These are phyloP conservation scores for Spongia lamella DNA, from an alignment of 37 sponge, comb jelly and placozoan genomes.

Conservation along the genomic window DNA sequence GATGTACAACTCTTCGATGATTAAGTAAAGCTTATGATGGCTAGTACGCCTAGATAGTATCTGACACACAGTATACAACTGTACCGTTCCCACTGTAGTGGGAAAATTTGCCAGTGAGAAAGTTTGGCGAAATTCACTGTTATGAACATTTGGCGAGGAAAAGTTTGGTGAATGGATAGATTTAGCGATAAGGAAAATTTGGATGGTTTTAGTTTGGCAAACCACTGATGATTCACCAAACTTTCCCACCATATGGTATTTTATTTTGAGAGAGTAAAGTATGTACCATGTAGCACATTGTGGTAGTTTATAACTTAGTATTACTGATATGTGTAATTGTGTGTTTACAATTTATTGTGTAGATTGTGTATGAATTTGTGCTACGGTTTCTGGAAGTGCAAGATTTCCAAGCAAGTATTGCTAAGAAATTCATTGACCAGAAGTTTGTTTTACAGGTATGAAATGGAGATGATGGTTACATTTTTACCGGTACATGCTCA, in stretches of 20 bases:
- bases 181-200: too few relatives aligned
- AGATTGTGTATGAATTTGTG: constrained; percentile 93
- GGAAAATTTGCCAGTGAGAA: background rate
- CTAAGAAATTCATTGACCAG: constrained; percentile 92
- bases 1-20: constrained; percentile 12
- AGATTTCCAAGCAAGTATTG: constrained; percentile 88
- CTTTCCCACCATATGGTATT: too few relatives aligned
- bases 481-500: background rate
- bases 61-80: constrained; percentile 12
- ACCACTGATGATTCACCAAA: too few relatives aligned
- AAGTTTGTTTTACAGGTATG: constrained; percentile 89
- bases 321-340: background rate
- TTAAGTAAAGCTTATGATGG: background rate
- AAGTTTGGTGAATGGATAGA: too few relatives aligned
- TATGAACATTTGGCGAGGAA: too few relatives aligned
- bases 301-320: constrained; percentile 7
- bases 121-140: too few relatives aligned
- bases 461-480: background rate
- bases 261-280: too few relatives aligned
- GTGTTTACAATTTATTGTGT: too few relatives aligned
- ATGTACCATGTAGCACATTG: too few relatives aligned
- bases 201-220: too few relatives aligned
- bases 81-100: background rate
- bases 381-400: constrained; percentile 93
- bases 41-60: constrained; percentile 33